phyloP scores from a whole-genome alignment of 2,113 vertebrate genomes.

The Sceloporus undulatus region DNA sequence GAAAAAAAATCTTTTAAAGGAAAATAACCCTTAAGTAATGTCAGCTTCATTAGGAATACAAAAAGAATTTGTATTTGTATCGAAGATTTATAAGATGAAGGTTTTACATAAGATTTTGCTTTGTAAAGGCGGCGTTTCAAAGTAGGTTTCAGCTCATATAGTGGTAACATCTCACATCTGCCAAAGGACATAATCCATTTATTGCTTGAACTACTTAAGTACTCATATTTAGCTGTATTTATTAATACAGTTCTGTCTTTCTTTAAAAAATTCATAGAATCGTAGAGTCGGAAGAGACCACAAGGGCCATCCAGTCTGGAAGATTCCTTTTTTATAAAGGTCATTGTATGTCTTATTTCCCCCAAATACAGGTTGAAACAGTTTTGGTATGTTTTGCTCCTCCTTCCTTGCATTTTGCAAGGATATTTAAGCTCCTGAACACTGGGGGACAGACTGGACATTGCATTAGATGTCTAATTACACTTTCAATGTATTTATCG shows the following conservation, averaged over 20 bases:
- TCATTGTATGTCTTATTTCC: neutral
- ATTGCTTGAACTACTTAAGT: neutral
- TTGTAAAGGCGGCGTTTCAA: neutral
- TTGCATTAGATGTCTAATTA: neutral
- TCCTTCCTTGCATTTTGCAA: neutral
- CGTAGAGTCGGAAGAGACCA: no score
- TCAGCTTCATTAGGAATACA: neutral
- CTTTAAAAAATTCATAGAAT: neutral
- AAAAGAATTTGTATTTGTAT: rapidly evolving
- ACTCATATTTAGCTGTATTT: neutral
- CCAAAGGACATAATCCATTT: neutral
- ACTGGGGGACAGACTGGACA: no score
- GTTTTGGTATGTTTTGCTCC: no score
- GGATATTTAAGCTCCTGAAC: neutral
- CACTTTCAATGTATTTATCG: neutral
- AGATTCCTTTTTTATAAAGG: neutral
- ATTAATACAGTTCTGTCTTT: neutral
- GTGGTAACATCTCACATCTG: neutral
- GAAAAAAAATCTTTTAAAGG: neutral
- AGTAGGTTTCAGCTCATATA: neutral
- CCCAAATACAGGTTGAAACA: neutral
- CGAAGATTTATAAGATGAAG: neutral
- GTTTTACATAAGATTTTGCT: neutral
- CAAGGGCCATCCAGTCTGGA: no score
- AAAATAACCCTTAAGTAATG: neutral